A percentile compares a stretch with the other conserved stretches of the same genome.
phyloP scores from a whole-genome alignment of 2,113 vertebrate genomes.

The Peucedramus taeniatus region DNA sequence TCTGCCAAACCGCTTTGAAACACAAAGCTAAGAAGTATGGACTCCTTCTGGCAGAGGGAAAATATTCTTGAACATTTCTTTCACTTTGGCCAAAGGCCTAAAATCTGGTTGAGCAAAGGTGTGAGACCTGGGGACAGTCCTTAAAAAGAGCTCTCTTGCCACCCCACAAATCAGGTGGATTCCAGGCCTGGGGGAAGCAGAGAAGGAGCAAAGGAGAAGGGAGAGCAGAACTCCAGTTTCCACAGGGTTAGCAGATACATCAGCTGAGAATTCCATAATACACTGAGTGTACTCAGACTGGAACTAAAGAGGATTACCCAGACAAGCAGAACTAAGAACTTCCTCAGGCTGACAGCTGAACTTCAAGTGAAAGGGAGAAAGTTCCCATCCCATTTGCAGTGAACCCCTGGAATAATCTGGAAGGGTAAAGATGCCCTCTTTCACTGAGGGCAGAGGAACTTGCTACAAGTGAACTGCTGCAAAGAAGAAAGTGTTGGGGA shows the following conservation, averaged over 20 bases:
- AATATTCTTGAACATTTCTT: not conserved
- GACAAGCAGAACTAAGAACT: not conserved
- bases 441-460: not conserved
- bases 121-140: not conserved
- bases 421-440: not conserved
- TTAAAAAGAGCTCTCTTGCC: not conserved
- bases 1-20: not conserved
- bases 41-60: not conserved
- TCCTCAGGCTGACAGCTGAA: not conserved
- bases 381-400: not conserved
- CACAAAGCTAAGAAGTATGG: not conserved
- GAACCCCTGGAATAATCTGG: not conserved
- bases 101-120: not conserved
- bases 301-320: not conserved
- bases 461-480: not conserved
- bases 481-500: not conserved
- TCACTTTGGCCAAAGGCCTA: not conserved
- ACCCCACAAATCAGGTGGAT: not conserved
- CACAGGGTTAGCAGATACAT: not conserved
- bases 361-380: accelerated
- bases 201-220: not conserved
- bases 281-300: not conserved
- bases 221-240: not conserved
- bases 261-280: not conserved
- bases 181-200: not conserved